Evolutionary conservation across 2,888 invertebrate species (phyloP).

Genomic region (Laspeyria flexula): DNA sequence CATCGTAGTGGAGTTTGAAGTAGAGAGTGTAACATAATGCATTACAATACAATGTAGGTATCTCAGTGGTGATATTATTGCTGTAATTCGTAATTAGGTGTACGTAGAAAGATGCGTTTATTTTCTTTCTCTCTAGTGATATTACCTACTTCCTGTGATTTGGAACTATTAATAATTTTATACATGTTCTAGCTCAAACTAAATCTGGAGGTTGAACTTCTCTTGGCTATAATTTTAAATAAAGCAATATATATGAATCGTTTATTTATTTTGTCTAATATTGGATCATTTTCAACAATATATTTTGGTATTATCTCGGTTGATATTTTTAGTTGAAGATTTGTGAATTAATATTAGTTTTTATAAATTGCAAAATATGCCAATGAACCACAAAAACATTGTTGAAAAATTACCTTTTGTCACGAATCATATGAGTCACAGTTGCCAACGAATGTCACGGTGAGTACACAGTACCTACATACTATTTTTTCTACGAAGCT

Average conservation of each 20-base stretch:
- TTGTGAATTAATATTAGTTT: too few relatives aligned
- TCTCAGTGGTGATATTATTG: conserved; percentile 75
- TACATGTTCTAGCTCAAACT: conserved; percentile 77
- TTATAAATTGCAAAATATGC: too few relatives aligned
- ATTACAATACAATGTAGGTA: conserved; percentile 48
- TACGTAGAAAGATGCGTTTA: conserved; percentile 64
- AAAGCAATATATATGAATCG: conserved; percentile 73
- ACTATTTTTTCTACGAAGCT: not conserved
- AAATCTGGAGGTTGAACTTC: conserved; percentile 69
- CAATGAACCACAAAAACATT: too few relatives aligned
- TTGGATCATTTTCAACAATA: not conserved
- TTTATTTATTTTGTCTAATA: conserved; percentile 24
- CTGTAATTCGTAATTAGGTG: conserved; percentile 61
- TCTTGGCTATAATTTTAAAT: conserved; percentile 81
- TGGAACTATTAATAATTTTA: conserved; percentile 81
- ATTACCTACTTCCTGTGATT: conserved; percentile 80
- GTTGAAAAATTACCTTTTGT: too few relatives aligned
- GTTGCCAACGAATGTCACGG: not conserved
- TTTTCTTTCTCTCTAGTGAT: conserved; percentile 70
- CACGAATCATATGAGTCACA: too few relatives aligned
- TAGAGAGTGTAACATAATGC: conserved; percentile 28
- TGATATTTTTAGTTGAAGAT: not conserved
- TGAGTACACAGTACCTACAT: conserved; percentile 1
- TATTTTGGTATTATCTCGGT: not conserved
- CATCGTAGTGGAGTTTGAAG: conserved; percentile 44